Evolutionary conservation across 92 coral and sea anemone genomes (phyloP).

Genomic region (Palythoa grandis): DNA sequence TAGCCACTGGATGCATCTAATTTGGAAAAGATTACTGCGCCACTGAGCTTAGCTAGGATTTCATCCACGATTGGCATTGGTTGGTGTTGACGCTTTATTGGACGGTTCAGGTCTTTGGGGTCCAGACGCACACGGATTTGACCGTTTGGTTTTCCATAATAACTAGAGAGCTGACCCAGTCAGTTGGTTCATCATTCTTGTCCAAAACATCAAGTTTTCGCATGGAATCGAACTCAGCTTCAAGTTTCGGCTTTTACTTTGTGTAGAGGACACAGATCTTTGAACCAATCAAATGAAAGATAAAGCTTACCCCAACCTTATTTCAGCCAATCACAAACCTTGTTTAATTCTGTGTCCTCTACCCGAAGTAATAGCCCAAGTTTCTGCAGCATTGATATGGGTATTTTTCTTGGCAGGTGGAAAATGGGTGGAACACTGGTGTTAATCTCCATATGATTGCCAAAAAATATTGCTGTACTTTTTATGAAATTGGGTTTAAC

Average conservation of each 20-base stretch:
- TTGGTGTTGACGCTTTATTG: not conserved
- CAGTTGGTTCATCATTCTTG: too few species aligned
- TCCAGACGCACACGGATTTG: not conserved
- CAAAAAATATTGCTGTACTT: not conserved
- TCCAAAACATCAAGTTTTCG: not conserved
- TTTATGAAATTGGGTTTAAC: not conserved
- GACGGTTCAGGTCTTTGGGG: not conserved
- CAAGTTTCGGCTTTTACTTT: too few species aligned
- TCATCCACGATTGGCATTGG: not conserved
- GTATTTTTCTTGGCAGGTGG: not conserved
- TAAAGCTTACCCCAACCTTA: too few species aligned
- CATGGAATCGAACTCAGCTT: not conserved
- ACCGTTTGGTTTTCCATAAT: not conserved
- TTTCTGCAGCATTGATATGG: not conserved
- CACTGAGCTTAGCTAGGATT: not conserved
- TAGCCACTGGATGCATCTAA: conserved; percentile 2
- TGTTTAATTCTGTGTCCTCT: too few species aligned
- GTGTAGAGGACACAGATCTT: too few species aligned
- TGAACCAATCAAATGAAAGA: too few species aligned
- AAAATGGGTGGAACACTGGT: not conserved
- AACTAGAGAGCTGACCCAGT: not conserved
- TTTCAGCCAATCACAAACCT: too few species aligned
- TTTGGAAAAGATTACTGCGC: not conserved
- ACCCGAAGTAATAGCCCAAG: too few species aligned
- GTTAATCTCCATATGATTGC: not conserved